These are phyloP conservation scores for Druceiella hillmani DNA, from an alignment of 2,888 invertebrate species.

Conservation along the genomic window DNA sequence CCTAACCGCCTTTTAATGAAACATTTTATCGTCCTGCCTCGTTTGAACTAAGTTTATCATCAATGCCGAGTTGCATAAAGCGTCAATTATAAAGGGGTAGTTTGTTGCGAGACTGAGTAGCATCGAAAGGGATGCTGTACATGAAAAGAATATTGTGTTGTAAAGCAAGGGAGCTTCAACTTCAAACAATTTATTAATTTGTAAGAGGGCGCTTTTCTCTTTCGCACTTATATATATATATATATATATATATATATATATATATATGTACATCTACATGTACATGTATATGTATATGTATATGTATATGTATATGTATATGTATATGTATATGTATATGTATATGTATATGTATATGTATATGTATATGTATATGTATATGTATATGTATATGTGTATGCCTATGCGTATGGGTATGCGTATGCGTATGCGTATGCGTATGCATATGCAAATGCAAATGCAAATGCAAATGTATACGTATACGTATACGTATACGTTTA, in stretches of 20 bases:
- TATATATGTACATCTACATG: background rate
- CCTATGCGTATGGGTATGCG: background rate
- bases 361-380: constrained; percentile 1
- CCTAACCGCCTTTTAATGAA: no score
- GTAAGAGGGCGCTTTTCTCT: no score
- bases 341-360: constrained; percentile 1
- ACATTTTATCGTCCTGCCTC: no score
- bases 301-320: constrained; percentile 1
- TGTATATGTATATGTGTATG: constrained; percentile 1
- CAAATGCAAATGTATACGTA: background rate
- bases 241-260: constrained; percentile 1
- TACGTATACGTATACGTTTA: background rate
- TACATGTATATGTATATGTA: constrained; percentile 1
- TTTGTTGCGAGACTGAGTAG: no score
- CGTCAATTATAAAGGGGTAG: no score
- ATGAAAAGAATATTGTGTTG: no score
- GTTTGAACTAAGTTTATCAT: no score
- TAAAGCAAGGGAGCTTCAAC: no score
- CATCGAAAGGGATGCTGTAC: no score
- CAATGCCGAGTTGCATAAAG: no score
- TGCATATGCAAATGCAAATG: background rate
- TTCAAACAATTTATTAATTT: no score
- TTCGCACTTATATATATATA: background rate
- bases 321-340: constrained; percentile 1
- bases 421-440: constrained; percentile 1